Conservation (phyloP, 2,888 invertebrate species). For the Sipha maydis region DNA sequence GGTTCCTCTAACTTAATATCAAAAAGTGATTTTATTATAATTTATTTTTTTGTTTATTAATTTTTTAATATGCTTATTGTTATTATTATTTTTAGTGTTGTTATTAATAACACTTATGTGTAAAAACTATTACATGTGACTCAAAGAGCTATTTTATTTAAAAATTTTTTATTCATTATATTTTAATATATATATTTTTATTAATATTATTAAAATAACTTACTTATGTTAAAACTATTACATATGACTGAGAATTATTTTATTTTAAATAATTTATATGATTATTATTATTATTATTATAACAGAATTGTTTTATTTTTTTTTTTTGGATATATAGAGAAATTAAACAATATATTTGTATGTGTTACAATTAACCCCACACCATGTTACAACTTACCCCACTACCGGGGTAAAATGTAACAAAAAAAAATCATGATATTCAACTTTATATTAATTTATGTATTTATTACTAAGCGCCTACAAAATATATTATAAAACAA, state of each 20-base stretch:
- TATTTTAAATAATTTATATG: too few species aligned
- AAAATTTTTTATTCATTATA: neutral
- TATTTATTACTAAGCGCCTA: too few species aligned
- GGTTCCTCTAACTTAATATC: neutral
- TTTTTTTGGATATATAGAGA: neutral
- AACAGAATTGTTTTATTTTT: neutral
- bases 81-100: neutral
- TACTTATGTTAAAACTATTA: too few species aligned
- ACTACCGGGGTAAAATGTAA: neutral
- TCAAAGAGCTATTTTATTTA: neutral
- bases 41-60: slow-evolving; percentile 9
- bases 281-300: neutral
- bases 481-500: too few species aligned
- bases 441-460: neutral
- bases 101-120: neutral
- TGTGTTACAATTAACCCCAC: neutral
- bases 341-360: neutral
- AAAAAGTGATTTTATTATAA: slow-evolving; percentile 2
- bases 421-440: slow-evolving; percentile 3
- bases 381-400: neutral
- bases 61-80: too few species aligned
- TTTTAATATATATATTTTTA: too few species aligned
- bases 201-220: too few species aligned
- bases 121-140: too few species aligned
- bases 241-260: neutral